Base-by-base conservation (phyloP, 2,888 invertebrate species). In the Priocnemis perturbator region DNA sequence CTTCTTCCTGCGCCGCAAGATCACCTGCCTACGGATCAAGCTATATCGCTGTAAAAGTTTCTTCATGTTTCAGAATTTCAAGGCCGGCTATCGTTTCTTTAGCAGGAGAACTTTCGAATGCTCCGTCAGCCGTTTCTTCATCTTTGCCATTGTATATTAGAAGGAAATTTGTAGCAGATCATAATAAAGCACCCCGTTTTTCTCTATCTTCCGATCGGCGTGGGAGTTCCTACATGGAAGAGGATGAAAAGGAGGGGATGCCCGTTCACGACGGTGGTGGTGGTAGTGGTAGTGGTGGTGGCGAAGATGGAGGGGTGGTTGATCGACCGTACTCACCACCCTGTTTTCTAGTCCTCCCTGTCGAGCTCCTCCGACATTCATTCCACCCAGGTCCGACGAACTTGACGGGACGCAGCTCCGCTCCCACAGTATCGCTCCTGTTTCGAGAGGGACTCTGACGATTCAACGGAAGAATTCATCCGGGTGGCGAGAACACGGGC, bases 261-360 rank as follows among this genome's bases (percentile, higher is more conserved):
- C 55, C 21, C 21, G 20, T 55, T 55, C 55, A 23, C 55, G 23
- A 55, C 23, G 58, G 58, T 58, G 21, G 45, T 30, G 45, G 21
- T n/a, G 58, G 58, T 58, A n/a, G 45, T 15, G 45, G 21, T 15
- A 17, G 48, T 17, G 26, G 70, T 70, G 52, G 63, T 67, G 61
- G 68, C 72, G 70, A 37, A 37, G 37, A 37, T 37, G 37, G 37
- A 75, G 79, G 79, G 81, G 74, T 81, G 74, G 80, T 77, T 78
- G 80, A 81, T 81, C 80, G 80, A 81, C 80, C 80, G 81, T 78
- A 72, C 73, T 72, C 73, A 55, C 75, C 64, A 60, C 67, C 37
- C 66, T 71, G 70, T 81, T 74, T 78, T 76, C 80, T 73, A 74
- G 74, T 70, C 78, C 74, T 78, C 76, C 81, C 73, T 37, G 74